Evolutionary conservation across 2,113 vertebrate genomes (phyloP), one percentile per base, ranked within the genome.

Genomic region (Pachypanchax playfairii): DNA sequence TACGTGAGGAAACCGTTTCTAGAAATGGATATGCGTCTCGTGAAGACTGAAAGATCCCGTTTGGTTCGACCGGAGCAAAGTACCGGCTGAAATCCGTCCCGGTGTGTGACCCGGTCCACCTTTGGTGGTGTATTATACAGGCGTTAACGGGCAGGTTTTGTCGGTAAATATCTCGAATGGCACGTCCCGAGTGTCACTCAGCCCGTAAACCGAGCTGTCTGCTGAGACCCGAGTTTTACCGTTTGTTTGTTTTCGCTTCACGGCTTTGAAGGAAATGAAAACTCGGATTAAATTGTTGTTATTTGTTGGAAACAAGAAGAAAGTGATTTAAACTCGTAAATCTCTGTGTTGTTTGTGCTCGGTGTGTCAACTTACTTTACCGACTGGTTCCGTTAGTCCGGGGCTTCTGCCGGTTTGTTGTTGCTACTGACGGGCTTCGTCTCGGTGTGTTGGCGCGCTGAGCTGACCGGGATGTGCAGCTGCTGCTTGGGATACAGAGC

Each of bases 381-480:
- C n/a, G n/a, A n/a, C n/a, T n/a, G n/a, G n/a, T n/a, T n/a, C n/a
- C n/a, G n/a, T n/a, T n/a, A n/a, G n/a, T n/a, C n/a, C n/a, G n/a
- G n/a, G n/a, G n/a, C n/a, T n/a, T n/a, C n/a, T n/a, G 54, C 9
- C 22, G 8, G 29, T 47, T 60, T 70, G 25, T 39, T 67, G 25
- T 14, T 44, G 36, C 48, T 42, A 25, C 6, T 29, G 3, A 8
- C 24, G 3, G 8, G 3, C 8, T 14, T 18, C 25, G 14, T 5
- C 38, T 21, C 2, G 1, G 50, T 43, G 65, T 14, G 31, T 39
- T 57, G 42, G 43, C 68, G 31, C 53, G n/a, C 44, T 2, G 51
- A 50, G 10, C 61, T 56, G 48, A 36, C 50, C 73, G 2, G 72
- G 47, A 51, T 44, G 31, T 5, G 0, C 56, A 1, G 56, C 74